A percentile compares a stretch with the other conserved stretches of the same genome.
Evolutionary conservation across 2,888 invertebrate genomes (phyloP).

Genomic region (Mythimna pallens): DNA sequence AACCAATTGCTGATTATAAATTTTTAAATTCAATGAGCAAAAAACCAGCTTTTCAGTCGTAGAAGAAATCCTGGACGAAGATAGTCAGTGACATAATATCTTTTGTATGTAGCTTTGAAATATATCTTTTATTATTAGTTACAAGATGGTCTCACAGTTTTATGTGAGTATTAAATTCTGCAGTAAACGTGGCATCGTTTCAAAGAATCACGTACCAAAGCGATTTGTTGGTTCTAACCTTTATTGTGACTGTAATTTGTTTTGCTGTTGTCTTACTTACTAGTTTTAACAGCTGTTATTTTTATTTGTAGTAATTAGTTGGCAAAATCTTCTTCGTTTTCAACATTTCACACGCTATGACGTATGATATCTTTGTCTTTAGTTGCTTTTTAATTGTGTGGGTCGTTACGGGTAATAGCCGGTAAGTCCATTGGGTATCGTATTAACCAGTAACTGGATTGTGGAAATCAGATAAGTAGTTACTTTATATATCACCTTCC

Average conservation of each 20-base stretch:
- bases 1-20: background rate
- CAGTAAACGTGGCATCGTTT: constrained; percentile 42
- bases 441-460: background rate
- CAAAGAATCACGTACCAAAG: constrained; percentile 45
- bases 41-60: too few species aligned
- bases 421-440: too few species aligned
- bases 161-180: constrained; percentile 47
- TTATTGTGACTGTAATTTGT: constrained; percentile 15
- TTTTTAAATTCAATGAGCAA: background rate
- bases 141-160: constrained; percentile 44
- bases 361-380: background rate
- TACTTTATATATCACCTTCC: too few species aligned
- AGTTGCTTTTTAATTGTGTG: background rate
- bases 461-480: background rate
- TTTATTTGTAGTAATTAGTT: constrained; percentile 5
- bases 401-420: background rate
- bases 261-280: background rate
- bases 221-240: constrained; percentile 10
- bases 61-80: background rate
- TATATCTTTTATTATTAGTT: constrained; percentile 20
- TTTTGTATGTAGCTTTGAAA: constrained; percentile 23
- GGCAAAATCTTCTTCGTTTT: background rate
- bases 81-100: constrained; percentile 5
- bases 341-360: background rate
- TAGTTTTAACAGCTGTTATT: background rate